Evolutionary conservation across 2,797 vertebrate species (phyloP), one percentile per base, ranked within the genome.

Genomic region (Arctocebus calabarensis): DNA sequence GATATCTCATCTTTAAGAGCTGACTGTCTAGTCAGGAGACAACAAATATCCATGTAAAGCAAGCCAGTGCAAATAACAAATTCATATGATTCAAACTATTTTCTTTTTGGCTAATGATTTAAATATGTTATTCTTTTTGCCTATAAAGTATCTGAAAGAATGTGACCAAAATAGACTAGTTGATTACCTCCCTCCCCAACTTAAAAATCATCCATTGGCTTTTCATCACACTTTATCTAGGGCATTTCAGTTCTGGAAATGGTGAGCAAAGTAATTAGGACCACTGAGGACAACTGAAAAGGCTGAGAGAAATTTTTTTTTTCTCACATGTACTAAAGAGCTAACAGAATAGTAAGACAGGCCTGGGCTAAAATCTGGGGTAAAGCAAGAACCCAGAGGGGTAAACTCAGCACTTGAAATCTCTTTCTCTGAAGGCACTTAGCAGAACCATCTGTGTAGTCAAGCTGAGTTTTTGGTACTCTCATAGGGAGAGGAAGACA

Each of bases 301-400:
- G 55, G 27, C 75, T 52, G 74, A 92, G 40, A 91, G 66, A 81
- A 40, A 52, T 43, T 17, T 57, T 34, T 84, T 90, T 62, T 71
- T 27, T 64, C 73, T 79, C 84, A 70, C 62, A 25, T 81, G 48
- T 68, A 66, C 55, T 78, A 19, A 83, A 61, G 59, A 79, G 32
- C 70, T 95, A 70, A 79, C 81, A 94, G 87, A 95, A 73, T 62
- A 40, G 34, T 57, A 89, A 84, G 32, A 37, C 90, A 81, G n/a
- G 27, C 37, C 29, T 55, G 27, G 59, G 34, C 25, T 48, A 81
- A 88, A 93, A 61, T 40, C 27, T 59, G 52, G 78, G 43, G 45
- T 77, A 71, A 92, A 88, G 16, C 78, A 92, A 85, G 66, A 81
- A 71, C 48, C 32, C 68, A 71, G 70, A 90, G 43, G 66, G 64